These are phyloP conservation scores for Coregonus suidteri DNA, from an alignment of 2,797 vertebrate genomes.

Conservation along the genomic window DNA sequence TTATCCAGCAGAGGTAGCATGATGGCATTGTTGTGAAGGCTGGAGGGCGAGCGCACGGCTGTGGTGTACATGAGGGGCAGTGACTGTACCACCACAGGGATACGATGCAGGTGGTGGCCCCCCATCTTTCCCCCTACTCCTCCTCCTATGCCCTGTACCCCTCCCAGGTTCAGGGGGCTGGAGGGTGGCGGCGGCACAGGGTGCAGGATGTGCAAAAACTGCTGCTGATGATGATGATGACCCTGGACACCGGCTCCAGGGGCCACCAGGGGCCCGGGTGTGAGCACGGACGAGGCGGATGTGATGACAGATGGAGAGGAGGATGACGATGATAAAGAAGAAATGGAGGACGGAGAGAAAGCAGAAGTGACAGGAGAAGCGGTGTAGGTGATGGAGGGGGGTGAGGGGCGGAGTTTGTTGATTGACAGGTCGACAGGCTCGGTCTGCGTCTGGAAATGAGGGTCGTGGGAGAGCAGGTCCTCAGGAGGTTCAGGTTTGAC, in stretches of 20 bases:
- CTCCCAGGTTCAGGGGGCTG: constrained; percentile 84
- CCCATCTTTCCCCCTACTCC: constrained; percentile 78
- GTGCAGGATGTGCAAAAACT: constrained; percentile 99
- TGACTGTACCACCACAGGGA: constrained; percentile 97
- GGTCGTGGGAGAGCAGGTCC: constrained; percentile 89
- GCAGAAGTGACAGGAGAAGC: constrained; percentile 86
- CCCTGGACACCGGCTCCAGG: constrained; percentile 90
- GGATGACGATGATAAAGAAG: constrained; percentile 86
- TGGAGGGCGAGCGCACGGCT: constrained; percentile 92
- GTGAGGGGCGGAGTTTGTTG: constrained; percentile 93
- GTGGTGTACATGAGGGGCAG: constrained; percentile 98
- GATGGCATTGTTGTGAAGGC: constrained; percentile 91
- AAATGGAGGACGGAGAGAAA: constrained; percentile 87
- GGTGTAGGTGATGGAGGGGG: constrained; percentile 75
- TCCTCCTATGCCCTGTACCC: neutral
- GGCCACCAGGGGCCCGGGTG: constrained; percentile 90
- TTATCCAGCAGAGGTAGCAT: constrained; percentile 97
- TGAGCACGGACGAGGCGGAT: constrained; percentile 93
- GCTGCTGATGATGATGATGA: constrained; percentile 70
- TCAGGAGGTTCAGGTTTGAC: constrained; percentile 93
- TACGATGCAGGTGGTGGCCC: constrained; percentile 93
- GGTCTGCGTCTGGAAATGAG: constrained; percentile 97
- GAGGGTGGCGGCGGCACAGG: constrained; percentile 91
- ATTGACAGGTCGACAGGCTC: constrained; percentile 99
- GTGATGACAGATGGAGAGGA: constrained; percentile 95